Conservation (phyloP, 35 echinoderm and acorn worm species). For the Patiria miniata region DNA sequence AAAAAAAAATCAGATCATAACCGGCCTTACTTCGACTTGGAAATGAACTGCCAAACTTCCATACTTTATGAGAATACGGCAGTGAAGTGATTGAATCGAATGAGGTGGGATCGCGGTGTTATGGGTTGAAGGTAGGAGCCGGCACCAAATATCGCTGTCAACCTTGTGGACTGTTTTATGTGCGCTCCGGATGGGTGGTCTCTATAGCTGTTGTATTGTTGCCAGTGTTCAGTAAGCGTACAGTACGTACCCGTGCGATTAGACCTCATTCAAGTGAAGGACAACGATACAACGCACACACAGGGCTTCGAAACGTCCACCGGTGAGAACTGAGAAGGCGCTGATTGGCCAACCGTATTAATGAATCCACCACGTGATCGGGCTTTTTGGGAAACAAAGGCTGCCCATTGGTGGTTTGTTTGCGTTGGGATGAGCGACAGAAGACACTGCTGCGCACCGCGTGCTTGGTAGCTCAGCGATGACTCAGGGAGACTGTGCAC, state of each 20-base stretch:
- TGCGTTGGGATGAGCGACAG: not conserved
- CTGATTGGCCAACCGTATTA: not conserved
- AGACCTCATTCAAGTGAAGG: constrained; percentile 11
- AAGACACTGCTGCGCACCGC: not conserved
- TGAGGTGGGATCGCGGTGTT: not conserved
- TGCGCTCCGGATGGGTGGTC: constrained; percentile 18
- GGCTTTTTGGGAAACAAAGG: constrained; percentile 5
- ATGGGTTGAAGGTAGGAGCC: not conserved
- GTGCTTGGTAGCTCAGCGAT: not conserved
- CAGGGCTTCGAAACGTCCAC: constrained; percentile 26
- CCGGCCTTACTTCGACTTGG: no score
- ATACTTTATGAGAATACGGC: not conserved
- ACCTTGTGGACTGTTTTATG: not conserved
- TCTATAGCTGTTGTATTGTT: not conserved
- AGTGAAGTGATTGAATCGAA: not conserved
- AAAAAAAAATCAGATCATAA: no score
- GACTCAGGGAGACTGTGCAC: not conserved
- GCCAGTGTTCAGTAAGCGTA: not conserved
- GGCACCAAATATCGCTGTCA: not conserved
- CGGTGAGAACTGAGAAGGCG: not conserved
- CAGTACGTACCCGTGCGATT: constrained; percentile 10
- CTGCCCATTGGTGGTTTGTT: constrained; percentile 25
- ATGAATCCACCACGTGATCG: constrained; percentile 3
- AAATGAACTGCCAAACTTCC: not conserved
- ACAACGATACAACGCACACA: not conserved